These are phyloP conservation scores for Cavia aperea DNA, from an alignment of 2,113 vertebrate species.

Conservation along the genomic window DNA sequence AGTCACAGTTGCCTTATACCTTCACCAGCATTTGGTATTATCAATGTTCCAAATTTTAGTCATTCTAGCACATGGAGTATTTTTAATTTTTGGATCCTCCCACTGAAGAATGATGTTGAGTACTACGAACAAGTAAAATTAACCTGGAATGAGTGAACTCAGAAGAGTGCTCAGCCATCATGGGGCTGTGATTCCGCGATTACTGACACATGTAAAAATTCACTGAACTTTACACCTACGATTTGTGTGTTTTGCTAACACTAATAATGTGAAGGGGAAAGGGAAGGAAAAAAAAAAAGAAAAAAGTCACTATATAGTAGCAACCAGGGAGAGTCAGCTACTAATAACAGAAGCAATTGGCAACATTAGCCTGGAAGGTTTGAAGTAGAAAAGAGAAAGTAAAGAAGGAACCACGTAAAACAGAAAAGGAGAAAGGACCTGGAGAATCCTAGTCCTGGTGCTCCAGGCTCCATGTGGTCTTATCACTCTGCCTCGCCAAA, in stretches of 20 bases:
- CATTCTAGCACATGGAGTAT: neutral
- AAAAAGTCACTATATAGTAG: neutral
- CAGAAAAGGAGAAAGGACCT: neutral
- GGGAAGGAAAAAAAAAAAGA: neutral
- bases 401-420: neutral
- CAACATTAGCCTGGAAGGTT: neutral
- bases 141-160: neutral
- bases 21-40: neutral
- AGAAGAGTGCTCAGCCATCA: neutral
- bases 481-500: neutral
- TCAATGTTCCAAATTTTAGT: neutral
- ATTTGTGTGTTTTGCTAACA: neutral
- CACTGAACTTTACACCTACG: neutral
- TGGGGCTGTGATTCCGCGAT: neutral
- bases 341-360: neutral
- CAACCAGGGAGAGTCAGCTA: neutral
- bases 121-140: slow-evolving; percentile 1
- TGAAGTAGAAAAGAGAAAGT: neutral
- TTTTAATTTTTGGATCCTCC: neutral
- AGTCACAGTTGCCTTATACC: no score
- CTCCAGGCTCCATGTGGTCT: neutral
- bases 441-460: neutral
- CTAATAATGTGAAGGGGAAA: neutral
- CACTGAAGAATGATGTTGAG: neutral
- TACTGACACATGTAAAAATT: neutral